Evolutionary conservation across 1,140 invertebrate species (phyloP).

Genomic region (Mylabris phalerata): DNA sequence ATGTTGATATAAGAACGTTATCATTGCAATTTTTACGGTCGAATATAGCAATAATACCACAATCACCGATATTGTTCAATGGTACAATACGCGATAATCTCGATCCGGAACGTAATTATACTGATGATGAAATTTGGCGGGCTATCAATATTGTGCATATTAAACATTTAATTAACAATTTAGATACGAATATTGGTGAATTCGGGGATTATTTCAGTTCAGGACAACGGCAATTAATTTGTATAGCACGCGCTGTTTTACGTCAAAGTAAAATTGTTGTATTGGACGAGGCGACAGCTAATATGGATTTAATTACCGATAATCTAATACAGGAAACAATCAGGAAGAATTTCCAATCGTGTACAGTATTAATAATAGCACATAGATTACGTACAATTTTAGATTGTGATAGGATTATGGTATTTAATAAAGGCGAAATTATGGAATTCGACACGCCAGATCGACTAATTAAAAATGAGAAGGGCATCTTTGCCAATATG

Average conservation of each 20-base stretch:
- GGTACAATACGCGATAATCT: constrained; percentile 73
- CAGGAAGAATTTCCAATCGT: constrained; percentile 59
- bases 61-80: constrained; percentile 77
- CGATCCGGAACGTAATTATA: constrained; percentile 71
- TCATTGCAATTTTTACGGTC: constrained; percentile 62
- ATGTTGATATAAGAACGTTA: constrained; percentile 55
- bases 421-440: constrained; percentile 32
- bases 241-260: constrained; percentile 65
- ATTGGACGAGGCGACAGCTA: constrained; percentile 69
- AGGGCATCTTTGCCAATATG: constrained; percentile 60
- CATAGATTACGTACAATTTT: constrained; percentile 75
- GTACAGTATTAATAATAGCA: constrained; percentile 78
- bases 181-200: constrained; percentile 49
- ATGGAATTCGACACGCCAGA: constrained; percentile 35
- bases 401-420: constrained; percentile 42
- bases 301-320: constrained; percentile 63
- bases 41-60: constrained; percentile 76
- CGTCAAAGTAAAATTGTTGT: constrained; percentile 59
- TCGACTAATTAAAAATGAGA: constrained; percentile 30
- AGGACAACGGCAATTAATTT: constrained; percentile 72
- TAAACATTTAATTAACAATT: constrained; percentile 13
- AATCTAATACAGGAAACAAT: constrained; percentile 63
- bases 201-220: constrained; percentile 58
- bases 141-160: constrained; percentile 51
- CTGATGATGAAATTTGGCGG: constrained; percentile 57